Evolutionary conservation across 2,113 vertebrate genomes (phyloP).

Genomic region (Ptilorrhoa leucosticta): DNA sequence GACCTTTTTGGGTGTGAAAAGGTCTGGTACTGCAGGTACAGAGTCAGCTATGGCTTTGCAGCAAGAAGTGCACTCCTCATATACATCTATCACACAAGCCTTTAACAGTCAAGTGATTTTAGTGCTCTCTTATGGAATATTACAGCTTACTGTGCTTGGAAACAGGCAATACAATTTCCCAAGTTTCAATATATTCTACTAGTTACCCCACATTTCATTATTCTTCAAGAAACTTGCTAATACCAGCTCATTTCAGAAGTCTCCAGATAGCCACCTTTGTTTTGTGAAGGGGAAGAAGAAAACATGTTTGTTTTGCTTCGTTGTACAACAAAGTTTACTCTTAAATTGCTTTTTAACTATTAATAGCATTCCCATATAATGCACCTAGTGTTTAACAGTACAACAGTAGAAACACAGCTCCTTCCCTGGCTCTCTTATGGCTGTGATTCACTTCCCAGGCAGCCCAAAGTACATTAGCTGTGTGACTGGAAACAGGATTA

Average conservation of each 20-base stretch:
- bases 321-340: not conserved
- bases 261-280: not conserved
- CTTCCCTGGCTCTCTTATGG: not conserved
- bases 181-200: not conserved
- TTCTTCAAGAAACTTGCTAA: not conserved
- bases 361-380: not conserved
- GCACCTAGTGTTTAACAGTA: not conserved
- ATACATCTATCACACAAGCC: not conserved
- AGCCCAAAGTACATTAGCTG: not conserved
- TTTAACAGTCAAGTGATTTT: not conserved
- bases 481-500: slow-evolving; percentile 10
- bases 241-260: not conserved
- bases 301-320: not conserved
- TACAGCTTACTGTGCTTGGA: not conserved
- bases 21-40: not conserved
- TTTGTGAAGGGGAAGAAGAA: not conserved
- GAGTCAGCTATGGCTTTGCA: not conserved
- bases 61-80: not conserved
- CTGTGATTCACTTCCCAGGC: not conserved
- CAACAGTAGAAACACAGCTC: not conserved
- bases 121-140: not conserved
- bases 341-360: not conserved
- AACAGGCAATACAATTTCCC: not conserved
- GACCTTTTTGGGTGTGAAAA: not conserved
- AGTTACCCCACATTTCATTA: not conserved